These are phyloP conservation scores for Automeris io DNA, from an alignment of 2,888 invertebrate species.

Conservation along the genomic window DNA sequence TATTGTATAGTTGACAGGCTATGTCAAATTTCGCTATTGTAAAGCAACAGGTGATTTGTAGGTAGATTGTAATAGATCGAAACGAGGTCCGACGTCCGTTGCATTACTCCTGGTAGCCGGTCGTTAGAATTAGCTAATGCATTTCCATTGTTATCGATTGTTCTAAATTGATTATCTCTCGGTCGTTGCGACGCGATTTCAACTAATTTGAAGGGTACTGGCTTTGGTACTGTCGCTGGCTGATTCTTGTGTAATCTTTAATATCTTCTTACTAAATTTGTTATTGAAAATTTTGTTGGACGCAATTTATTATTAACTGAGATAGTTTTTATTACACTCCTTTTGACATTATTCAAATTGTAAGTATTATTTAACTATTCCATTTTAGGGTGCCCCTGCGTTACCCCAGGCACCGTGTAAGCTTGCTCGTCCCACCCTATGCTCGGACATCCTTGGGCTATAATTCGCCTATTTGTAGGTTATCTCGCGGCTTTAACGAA, in stretches of 20 bases:
- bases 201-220: background rate
- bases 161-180: background rate
- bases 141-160: background rate
- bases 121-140: conserved; percentile 1
- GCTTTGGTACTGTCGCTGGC: background rate
- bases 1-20: background rate
- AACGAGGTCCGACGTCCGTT: background rate
- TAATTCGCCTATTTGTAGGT: no score
- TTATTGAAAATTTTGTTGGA: background rate
- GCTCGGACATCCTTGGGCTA: no score
- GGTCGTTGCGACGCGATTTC: background rate
- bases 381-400: no score
- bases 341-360: no score
- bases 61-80: conserved; percentile 1
- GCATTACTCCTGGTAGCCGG: background rate
- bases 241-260: background rate
- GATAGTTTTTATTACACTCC: no score
- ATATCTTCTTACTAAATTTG: background rate
- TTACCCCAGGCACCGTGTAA: no score
- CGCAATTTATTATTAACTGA: no score
- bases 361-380: no score
- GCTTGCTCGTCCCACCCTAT: no score
- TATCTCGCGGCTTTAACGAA: no score
- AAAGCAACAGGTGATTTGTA: background rate
- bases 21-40: background rate